phyloP scores from a whole-genome alignment of 1,140 invertebrate species.

The Bombus superbus region DNA sequence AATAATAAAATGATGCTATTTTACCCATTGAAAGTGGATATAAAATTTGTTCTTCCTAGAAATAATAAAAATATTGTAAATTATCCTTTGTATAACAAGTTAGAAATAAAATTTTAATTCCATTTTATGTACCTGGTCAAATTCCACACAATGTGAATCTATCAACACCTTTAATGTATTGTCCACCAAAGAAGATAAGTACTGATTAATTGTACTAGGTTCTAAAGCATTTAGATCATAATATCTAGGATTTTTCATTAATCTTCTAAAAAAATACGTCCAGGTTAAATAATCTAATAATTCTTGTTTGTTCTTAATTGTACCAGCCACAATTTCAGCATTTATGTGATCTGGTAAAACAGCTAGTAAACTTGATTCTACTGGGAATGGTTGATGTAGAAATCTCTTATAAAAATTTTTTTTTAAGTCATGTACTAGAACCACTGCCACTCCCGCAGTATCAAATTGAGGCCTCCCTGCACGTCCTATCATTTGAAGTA shows the following conservation, averaged over 20 bases:
- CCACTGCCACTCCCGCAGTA: conserved; percentile 96
- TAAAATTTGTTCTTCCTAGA: conserved; percentile 88
- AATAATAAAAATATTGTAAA: conserved; percentile 43
- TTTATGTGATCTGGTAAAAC: conserved; percentile 98
- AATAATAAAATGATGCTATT: conserved; percentile 98
- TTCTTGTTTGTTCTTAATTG: conserved; percentile 95
- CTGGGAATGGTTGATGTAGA: conserved; percentile 99
- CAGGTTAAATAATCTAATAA: conserved; percentile 98
- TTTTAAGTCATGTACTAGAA: conserved; percentile 98
- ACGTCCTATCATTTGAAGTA: conserved; percentile 99
- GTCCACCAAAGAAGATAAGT: conserved; percentile 90
- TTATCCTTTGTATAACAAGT: neutral
- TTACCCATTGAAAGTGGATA: conserved; percentile 93
- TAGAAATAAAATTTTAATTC: conserved; percentile 3
- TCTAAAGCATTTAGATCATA: conserved; percentile 93
- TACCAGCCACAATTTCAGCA: conserved; percentile 98
- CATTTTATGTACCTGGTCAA: conserved; percentile 82
- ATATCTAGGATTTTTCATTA: conserved; percentile 97
- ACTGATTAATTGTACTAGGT: conserved; percentile 88
- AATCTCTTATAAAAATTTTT: conserved; percentile 99
- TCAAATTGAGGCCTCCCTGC: conserved; percentile 98
- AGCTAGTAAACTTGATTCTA: conserved; percentile 96
- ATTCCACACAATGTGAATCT: conserved; percentile 90
- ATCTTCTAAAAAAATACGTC: conserved; percentile 98
- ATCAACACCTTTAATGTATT: conserved; percentile 88